Evolutionary conservation across 2,888 invertebrate species (phyloP), one percentile per base, ranked within the genome.

Genomic region (Brenthis daphne): DNA sequence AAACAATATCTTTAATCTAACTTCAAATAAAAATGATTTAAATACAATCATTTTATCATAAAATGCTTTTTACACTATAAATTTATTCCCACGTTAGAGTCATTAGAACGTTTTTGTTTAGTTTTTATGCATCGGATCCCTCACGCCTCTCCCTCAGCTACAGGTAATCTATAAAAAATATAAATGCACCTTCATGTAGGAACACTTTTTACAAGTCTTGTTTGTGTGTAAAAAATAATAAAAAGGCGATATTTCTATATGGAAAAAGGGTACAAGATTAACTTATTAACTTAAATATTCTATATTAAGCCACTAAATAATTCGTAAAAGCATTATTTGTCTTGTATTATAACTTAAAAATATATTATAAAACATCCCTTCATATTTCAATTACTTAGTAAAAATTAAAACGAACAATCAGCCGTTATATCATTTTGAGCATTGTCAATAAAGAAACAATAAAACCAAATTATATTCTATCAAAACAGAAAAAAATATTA

Each of bases 141-240:
- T 80, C 82, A 77, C 75, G 77, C 80, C 80, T 79, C 79, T 79
- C 80, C 80, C 80, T 79, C 77, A 69, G 66, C 69, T 86, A 88
- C 89, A 89, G 89, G 89, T 89, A 89, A 82, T 77, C 72, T 64
- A 78, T 80, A 83, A 86, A 85, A 87, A 81, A 72, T 67, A 43
- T 48, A 47, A 43, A 43, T 47, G 64, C 57, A 20, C 53, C 53
- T 51, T 51, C n/a, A n/a, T 51, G n/a, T n/a, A 51, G n/a, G 51
- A 37, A 33, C 29, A 37, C 16, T 61, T 61, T 61, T 61, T 61
- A 61, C 33, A 37, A 37, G 20, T 16, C 29, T 37, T 51, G 14
- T 51, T 51, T 51, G 16, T n/a, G 6, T 51, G 16, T 51, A 51
- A 51, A 51, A 51, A 51, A 51, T 43, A 43, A 43, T 43, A 43